These are phyloP conservation scores for Notarius lentiginosus DNA, from an alignment of 2,113 vertebrate genomes.

Conservation along the genomic window DNA sequence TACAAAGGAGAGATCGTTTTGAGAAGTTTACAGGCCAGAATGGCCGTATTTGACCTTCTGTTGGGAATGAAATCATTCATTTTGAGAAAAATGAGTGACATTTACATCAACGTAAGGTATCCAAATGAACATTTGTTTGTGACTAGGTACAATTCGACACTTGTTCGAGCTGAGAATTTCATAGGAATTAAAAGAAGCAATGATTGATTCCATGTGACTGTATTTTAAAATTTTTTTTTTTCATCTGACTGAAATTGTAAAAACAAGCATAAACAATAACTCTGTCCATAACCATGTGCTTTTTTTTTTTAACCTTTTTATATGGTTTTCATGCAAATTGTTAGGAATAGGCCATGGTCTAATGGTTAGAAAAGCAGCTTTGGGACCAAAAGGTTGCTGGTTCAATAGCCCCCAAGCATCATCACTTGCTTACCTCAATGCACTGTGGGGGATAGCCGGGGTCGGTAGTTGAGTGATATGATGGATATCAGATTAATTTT, in stretches of 20 bases:
- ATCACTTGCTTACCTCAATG: too few relatives aligned
- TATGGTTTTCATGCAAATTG: background rate
- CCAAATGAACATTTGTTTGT: background rate
- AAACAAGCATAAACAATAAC: background rate
- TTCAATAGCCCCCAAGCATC: too few relatives aligned
- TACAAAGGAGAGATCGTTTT: conserved; percentile 48
- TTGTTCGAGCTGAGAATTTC: background rate
- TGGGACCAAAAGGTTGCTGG: too few relatives aligned
- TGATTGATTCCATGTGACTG: background rate
- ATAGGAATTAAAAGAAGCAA: background rate
- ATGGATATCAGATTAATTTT: too few relatives aligned
- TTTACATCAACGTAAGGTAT: conserved; percentile 14
- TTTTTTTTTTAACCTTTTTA: background rate
- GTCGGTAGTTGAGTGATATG: too few relatives aligned
- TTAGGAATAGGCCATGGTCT: background rate
- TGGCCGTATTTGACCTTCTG: conserved; percentile 27
- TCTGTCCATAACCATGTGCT: background rate
- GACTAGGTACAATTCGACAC: conserved; percentile 12
- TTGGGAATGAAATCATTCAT: conserved; percentile 44
- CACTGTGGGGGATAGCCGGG: too few relatives aligned
- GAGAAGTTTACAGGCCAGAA: conserved; percentile 42
- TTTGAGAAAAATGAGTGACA: conserved; percentile 26
- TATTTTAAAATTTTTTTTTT: background rate
- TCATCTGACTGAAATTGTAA: background rate
- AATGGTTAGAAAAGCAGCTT: too few relatives aligned